Base-by-base conservation (phyloP, 2,797 vertebrate genomes). In the Philypnodon macrostomus region DNA sequence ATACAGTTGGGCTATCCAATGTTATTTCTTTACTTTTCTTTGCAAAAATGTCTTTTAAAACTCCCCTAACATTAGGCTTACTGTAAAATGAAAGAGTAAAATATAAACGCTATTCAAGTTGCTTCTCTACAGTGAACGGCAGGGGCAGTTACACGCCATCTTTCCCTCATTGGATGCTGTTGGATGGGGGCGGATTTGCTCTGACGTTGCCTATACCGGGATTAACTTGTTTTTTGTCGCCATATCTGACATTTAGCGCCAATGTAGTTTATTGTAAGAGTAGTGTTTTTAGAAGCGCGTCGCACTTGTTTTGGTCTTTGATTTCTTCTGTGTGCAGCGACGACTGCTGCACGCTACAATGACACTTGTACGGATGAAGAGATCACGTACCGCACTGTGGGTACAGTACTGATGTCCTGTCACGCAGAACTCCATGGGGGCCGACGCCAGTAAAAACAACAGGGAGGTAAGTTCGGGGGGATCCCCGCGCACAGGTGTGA, bases 151-250 rank as follows among this genome's bases (percentile, higher is more conserved):
- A 32, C 11, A 30, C 60, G 30, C 14, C 38, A 11, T 15, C 14
- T 44, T 7, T 12, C 14, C n/a, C 34, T 63, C 30, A 79, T 78
- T 85, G 80, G 78, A 39, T 12, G 55, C n/a, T 29, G 14, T 29
- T 4, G 21, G 42, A 57, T 63, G 75, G 80, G 62, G 84, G 85
- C 68, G 80, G 77, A 56, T 75, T 70, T 73, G 23, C 60, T 47
- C 32, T 74, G 76, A 82, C 78, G 79, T 75, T 66, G 30, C 9
- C 63, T 13, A 37, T 61, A 44, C 61, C 37, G 67, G 82, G 89
- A 90, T 90, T 90, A 91, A 86, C 80, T 83, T 88, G 83, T 83
- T 78, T 79, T 58, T 79, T 82, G 74, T 84, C 79, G 79, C 72
- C 79, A 77, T 70, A 77, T 75, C 72, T 59, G 55, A 48, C 58